Evolutionary conservation across 1,140 invertebrate species (phyloP), one percentile per base, ranked within the genome.

Genomic region (Meteorus sp.): DNA sequence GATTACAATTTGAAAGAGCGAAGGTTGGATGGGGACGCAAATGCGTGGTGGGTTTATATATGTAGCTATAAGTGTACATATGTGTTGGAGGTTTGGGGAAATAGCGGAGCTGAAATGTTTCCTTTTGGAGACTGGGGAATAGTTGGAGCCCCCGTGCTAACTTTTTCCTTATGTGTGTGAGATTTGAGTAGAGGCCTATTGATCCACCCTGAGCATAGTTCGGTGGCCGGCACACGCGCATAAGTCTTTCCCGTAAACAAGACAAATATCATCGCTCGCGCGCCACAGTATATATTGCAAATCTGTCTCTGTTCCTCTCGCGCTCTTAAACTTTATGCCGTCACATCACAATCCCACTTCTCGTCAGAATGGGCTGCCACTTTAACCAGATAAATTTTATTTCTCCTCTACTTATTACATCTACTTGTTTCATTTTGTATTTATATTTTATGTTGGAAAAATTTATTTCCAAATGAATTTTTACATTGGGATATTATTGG

Each of bases 161-260:
- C 50, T 59, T 47, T 25, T 23, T 22, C 35, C 44, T 25, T n/a
- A n/a, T 37, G 48, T 73, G 71, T 69, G 69, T 71, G 65, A 66
- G 68, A 76, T 74, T 77, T 75, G 63, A 74, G 74, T 70, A 68
- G 73, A 79, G 77, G 77, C 77, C 77, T 79, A 79, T 78, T 79
- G 77, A 79, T 78, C 77, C 75, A 72, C 67, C 59, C n/a, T n/a
- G 59, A 66, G 68, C 11, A 3, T 66, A 77, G 70, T 77, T 74
- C 62, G 64, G 67, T 71, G 68, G 66, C 68, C 56, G 74, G 77
- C 77, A 79, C 77, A 79, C 76, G 77, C 76, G 76, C 77, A 79
- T 77, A 77, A 74, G 75, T 76, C 73, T 73, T 60, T 70, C 66
- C 64, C 74, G 69, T 75, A 77, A 79, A 78, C 77, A 75, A 78